Base-by-base conservation (phyloP, 2,797 vertebrate species). In the Oceanodroma leucorhoa region DNA sequence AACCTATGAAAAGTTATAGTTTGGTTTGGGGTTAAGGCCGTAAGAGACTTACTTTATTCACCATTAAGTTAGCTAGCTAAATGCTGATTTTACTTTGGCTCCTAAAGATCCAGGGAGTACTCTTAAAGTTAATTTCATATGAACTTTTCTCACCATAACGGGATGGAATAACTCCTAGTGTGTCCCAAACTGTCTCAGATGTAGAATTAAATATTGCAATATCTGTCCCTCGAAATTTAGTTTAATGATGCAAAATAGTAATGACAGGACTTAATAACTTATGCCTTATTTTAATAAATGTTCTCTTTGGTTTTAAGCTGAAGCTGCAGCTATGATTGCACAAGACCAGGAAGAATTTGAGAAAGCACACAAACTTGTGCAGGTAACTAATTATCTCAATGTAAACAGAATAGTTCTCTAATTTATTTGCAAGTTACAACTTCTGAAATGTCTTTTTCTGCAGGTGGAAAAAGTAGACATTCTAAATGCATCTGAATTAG, bases 331-430 rank as follows among this genome's bases (percentile, higher is more conserved):
- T 91, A 98, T 98, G 97, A 99, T 99, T 91, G 97, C 97, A 24
- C 98, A 99, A 93, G 99, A 99, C 97, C 98, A 99, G 96, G 97
- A 99, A 94, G 98, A 98, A 93, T 99, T 99, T 98, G 99, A 99
- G 94, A 99, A 98, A 94, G 98, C 99, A 41, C 98, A 99, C 92
- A 98, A 96, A 13, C 99, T 99, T 91, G 97, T 99, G 83, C 99
- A 99, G 99, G 99, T 99, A 93, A 94, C 80, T 96, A 62, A 91
- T 72, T 7, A 43, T 40, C 29, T 91, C 43, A 53, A 2, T 53
- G 66, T 72, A 58, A 94, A 43, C 57, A 34, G 72, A 87, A 26
- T n/a, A 55, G 29, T 81, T 89, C 10, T 65, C 7, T 43, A 29
- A n/a, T 64, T 87, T n/a, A 41, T 78, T 91, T 83, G 19, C 16